Base-by-base conservation (phyloP, 64 coral and sea anemone species). In the Stylophora pistillata region DNA sequence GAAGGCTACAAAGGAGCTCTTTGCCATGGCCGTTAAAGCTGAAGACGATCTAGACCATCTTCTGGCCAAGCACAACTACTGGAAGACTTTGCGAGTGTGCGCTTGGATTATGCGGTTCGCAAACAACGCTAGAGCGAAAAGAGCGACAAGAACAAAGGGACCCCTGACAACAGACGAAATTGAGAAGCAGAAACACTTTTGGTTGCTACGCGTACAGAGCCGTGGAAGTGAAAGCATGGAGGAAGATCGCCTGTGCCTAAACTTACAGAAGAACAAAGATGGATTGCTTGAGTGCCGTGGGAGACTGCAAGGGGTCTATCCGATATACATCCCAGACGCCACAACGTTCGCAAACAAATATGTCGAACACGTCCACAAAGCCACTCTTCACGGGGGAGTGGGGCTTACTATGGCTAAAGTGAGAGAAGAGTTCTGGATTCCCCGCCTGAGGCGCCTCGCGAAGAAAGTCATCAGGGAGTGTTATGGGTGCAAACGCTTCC, bases 391-490 rank as follows among this genome's bases (percentile, higher is more conserved):
- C 26, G 78, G 91, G 76, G 91, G 91, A 74, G 32, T 88, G 0
- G 56, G 66, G 53, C 13, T 93, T 15, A 88, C 85, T 16, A 93
- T 87, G 91, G 77, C 91, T 28, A 80, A 88, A 34, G 85, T 93
- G 13, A 37, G 85, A 23, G 77, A 88, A 23, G 20, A 30, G 9
- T 74, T 77, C 52, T 93, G 85, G 91, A 78, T 93, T 4, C 91
- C 91, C 56, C 72, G 85, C n/a, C 72, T 89, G 14, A 58, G 92
- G 0, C 47, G 30, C 16, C 31, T 94, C 20, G 34, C 58, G 18
- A 89, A 60, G 56, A 94, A 72, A 63, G 18, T 85, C 3, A 31
- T 89, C 17, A 94, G 65, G 73, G 18, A 26, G 21, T 94, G 86
- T 16, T 79, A 57, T 70, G 86, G 86, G 86, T 79, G n/a, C n/a